These are phyloP conservation scores for Asteroscopus sphinx DNA, from an alignment of 2,888 invertebrate genomes.

Conservation along the genomic window DNA sequence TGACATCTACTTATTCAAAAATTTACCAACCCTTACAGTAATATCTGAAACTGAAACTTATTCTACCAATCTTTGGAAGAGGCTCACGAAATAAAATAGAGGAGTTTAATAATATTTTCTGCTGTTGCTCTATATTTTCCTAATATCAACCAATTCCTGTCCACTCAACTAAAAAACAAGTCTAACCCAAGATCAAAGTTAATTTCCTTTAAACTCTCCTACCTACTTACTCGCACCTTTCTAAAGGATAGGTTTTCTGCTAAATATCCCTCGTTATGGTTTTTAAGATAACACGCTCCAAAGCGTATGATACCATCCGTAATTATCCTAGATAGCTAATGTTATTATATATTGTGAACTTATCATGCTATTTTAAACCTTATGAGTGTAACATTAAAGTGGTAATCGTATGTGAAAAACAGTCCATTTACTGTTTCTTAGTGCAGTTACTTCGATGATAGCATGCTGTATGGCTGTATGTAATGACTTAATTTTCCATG, in stretches of 20 bases:
- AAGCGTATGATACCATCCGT: slow-evolving; percentile 12
- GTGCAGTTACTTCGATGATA: slow-evolving; percentile 43
- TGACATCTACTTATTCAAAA: too few species aligned
- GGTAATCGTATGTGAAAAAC: slow-evolving; percentile 10
- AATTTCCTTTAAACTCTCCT: slow-evolving; percentile 2
- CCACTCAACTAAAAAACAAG: slow-evolving; percentile 9
- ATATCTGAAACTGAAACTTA: too few species aligned
- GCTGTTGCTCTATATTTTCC: neutral
- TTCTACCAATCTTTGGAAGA: too few species aligned
- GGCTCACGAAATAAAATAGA: too few species aligned
- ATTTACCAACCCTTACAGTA: too few species aligned
- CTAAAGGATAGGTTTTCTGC: slow-evolving; percentile 14
- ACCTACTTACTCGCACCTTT: neutral
- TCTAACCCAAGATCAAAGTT: slow-evolving; percentile 9
- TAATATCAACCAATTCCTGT: neutral
- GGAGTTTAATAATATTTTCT: too few species aligned
- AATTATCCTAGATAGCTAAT: slow-evolving; percentile 35
- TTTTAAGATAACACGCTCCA: slow-evolving; percentile 37
- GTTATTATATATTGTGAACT: slow-evolving; percentile 8
- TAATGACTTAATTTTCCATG: slow-evolving; percentile 22
- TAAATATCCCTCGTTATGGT: slow-evolving; percentile 27
- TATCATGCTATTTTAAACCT: slow-evolving; percentile 21
- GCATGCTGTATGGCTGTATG: slow-evolving; percentile 15
- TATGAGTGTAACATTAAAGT: neutral
- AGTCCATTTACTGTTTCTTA: slow-evolving; percentile 39